A percentile compares a stretch with the other conserved stretches of the same genome.
Conservation (phyloP, 2,113 vertebrate genomes). For the Ovis aries region ARS-UI_Ramb_v3.0 NC_056054.1:182641001-182641500, state of each 20-base stretch:
- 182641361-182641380: background rate
- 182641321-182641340: background rate
- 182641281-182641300: background rate
- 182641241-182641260: background rate
- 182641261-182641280: background rate
- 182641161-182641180: background rate
- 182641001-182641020: slow-evolving; percentile 2
- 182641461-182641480: background rate
- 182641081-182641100: background rate
- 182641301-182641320: background rate
- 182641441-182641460: background rate
- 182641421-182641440: background rate
- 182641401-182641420: background rate
- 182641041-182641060: background rate
- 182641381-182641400: background rate
- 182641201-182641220: background rate
- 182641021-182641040: background rate
- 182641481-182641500: background rate
- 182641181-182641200: background rate
- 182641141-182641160: background rate
- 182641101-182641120: background rate
- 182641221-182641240: background rate
- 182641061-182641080: background rate
- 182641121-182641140: background rate
- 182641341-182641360: background rate